Percentiles rank a stretch among this genome's conserved stretches.
Conservation (phyloP, 2,888 invertebrate genomes). For the Monopis laevigella region DNA sequence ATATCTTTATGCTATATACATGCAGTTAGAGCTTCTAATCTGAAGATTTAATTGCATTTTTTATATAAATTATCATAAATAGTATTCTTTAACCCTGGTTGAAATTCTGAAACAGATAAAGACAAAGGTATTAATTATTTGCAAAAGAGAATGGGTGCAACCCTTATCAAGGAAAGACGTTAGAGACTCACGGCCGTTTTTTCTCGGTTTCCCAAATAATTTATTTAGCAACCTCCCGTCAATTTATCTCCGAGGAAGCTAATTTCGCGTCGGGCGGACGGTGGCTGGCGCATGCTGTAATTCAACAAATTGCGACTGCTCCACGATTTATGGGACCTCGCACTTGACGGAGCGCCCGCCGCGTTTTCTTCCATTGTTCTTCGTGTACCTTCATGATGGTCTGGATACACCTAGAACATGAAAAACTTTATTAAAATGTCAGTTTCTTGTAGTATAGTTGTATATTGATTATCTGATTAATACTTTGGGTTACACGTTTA, state of each 20-base stretch:
- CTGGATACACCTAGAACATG: not conserved
- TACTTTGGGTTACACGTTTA: too few species aligned
- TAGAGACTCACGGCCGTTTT: conserved; percentile 39
- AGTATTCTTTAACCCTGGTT: not conserved
- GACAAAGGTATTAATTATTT: conserved; percentile 51
- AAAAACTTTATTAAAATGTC: too few species aligned
- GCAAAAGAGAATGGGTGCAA: conserved; percentile 46
- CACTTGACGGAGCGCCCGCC: conserved; percentile 56
- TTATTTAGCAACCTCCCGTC: conserved; percentile 64
- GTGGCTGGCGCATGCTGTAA: conserved; percentile 67
- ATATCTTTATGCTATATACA: too few species aligned
- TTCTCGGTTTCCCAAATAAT: conserved; percentile 68
- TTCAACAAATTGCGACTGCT: conserved; percentile 68
- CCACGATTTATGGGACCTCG: conserved; percentile 55
- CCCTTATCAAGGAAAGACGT: conserved; percentile 65
- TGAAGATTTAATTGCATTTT: too few species aligned
- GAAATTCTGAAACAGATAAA: not conserved
- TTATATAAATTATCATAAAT: too few species aligned
- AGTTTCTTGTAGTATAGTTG: too few species aligned
- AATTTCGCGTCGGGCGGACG: conserved; percentile 61
- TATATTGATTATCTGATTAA: too few species aligned
- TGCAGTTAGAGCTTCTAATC: too few species aligned
- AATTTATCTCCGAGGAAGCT: conserved; percentile 66
- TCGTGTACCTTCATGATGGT: conserved; percentile 22
- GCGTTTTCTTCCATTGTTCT: conserved; percentile 59